phyloP scores from a whole-genome alignment of 2,113 vertebrate species.

The Panthera leo region DNA sequence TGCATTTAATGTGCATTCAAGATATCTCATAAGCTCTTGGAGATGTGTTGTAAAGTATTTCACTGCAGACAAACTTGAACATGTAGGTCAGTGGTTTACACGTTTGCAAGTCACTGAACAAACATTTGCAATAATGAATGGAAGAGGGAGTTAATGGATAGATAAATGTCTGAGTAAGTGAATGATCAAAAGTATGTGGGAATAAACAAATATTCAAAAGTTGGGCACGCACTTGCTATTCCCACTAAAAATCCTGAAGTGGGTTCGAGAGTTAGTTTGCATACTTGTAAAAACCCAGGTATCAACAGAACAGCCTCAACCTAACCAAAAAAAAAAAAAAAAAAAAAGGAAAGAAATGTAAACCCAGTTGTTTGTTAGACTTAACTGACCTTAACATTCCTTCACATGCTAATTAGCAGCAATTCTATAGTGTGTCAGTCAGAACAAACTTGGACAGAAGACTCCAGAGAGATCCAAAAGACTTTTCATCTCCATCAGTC shows the following conservation, averaged over 20 bases:
- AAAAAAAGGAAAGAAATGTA: background rate
- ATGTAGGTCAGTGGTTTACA: background rate
- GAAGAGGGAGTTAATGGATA: background rate
- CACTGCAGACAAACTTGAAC: background rate
- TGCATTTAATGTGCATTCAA: background rate
- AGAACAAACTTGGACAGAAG: background rate
- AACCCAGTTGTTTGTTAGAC: background rate
- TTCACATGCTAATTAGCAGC: background rate
- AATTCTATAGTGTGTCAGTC: background rate
- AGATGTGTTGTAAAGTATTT: background rate
- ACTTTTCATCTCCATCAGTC: background rate
- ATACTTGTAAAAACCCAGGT: background rate
- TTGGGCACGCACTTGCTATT: background rate
- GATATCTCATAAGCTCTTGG: background rate
- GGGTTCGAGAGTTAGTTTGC: background rate
- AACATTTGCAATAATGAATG: background rate
- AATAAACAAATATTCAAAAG: background rate
- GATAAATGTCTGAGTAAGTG: background rate
- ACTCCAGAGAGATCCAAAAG: background rate
- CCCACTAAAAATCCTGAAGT: background rate
- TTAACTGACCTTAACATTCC: background rate
- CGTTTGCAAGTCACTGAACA: background rate
- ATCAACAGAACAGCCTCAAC: background rate
- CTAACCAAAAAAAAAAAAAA: background rate
- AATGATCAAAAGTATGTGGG: background rate